Conservation (phyloP, 2,113 vertebrate genomes). For the Ptyas mucosa region DNA sequence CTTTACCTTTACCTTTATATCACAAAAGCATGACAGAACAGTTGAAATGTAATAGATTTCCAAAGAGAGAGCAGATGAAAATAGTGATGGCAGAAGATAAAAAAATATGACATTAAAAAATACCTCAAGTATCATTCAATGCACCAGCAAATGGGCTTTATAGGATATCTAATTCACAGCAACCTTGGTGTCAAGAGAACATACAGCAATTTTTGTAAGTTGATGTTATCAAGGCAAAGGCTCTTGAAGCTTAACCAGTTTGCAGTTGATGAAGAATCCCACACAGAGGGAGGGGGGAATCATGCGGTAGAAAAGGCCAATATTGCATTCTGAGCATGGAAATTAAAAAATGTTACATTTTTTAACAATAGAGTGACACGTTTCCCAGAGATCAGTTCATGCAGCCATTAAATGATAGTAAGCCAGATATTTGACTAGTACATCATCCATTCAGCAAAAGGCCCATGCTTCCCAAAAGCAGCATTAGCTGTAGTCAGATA, state of each 20-base stretch:
- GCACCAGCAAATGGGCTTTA: not conserved
- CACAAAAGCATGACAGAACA: not conserved
- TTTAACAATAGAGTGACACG: not conserved
- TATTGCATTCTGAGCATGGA: not conserved
- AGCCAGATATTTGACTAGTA: not conserved
- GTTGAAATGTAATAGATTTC: not conserved
- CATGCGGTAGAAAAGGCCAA: not conserved
- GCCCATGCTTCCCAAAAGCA: not conserved
- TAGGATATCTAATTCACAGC: not conserved
- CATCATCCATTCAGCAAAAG: not conserved
- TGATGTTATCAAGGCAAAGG: not conserved
- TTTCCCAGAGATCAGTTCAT: not conserved
- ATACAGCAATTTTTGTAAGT: not conserved
- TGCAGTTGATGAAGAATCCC: not conserved
- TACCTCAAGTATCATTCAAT: not conserved
- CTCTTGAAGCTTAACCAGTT: not conserved
- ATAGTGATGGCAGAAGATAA: not conserved
- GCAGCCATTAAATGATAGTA: not conserved
- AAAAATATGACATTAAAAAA: not conserved
- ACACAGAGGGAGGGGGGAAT: not conserved
- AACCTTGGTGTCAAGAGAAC: not conserved
- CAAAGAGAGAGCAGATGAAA: not conserved
- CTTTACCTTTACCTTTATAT: no score
- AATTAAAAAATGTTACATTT: not conserved
- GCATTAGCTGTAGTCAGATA: not conserved